Base-by-base conservation (phyloP, 2,113 vertebrate genomes). In the Oreotrochilus melanogaster region DNA sequence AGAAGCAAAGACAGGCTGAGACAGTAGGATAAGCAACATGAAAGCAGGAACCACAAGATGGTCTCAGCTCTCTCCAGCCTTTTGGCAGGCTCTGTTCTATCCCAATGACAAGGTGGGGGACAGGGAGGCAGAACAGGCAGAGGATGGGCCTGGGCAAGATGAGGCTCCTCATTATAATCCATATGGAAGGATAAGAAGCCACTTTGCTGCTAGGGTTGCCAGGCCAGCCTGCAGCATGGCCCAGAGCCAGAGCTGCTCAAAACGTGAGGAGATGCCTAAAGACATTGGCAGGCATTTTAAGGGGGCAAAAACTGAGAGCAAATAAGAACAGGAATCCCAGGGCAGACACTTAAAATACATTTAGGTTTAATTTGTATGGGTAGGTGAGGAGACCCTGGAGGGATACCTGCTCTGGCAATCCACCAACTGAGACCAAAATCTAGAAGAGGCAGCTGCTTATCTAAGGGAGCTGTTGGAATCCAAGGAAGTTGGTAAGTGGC, bases 361-460 rank as follows among this genome's bases (percentile, higher is more conserved):
- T 96, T 92, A 89, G 54, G 58, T 37, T 93, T 92, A 90, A 95
- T 96, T 92, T 94, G 85, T 60, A 86, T 90, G 45, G 61, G 78
- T 95, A 88, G 76, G 86, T 75, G 76, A 92, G 57, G 74, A 90
- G 54, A 66, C 86, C 80, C 85, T 81, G 80, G 78, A 93, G 93
- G 81, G 60, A 92, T 81, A 90, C 95, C 93, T 95, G 86, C 39
- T 62, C 72, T 80, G 64, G 72, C 85, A 96, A 54, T 70, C 39
- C 67, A 75, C 62, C 70, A 60, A 45, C 74, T 51, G 39, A 37
- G 39, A 86, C 82, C 6, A 5, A 88, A 84, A 92, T 67, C 78
- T 67, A 90, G 86, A 83, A 67, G 64, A 62, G 61, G 56, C 83
- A 85, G 86, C 89, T 97, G 93, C 75, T 96, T 91, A 92, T 87